Base-by-base conservation (phyloP, 2,113 vertebrate species). In the Campylorhamphus procurvoides region DNA sequence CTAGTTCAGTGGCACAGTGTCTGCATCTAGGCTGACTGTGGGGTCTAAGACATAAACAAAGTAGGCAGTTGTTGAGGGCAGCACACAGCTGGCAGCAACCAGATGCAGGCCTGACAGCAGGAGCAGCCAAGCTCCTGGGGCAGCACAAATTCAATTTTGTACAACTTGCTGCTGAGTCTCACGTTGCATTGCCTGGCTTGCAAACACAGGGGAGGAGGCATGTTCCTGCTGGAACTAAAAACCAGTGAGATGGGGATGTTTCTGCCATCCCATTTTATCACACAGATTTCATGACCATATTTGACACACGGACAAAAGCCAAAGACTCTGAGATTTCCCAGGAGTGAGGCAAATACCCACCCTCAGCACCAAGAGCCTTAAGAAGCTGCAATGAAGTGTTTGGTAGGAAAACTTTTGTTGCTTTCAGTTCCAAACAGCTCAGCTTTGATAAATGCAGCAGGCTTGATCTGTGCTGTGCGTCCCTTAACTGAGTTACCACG, bases 361-460 rank as follows among this genome's bases (percentile, higher is more conserved):
- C 31, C 56, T 80, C 72, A 83, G 29, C 14, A 46, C 35, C 78
- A n/a, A 1, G 7, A 81, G 63, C 35, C 46, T 94, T 73, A 58
- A 90, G 52, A 82, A 50, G 66, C 37, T 60, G 85, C 49, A 88
- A 2, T 62, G 50, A 89, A 96, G 44, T 46, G 19, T 76, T 94
- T 40, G 29, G 18, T 73, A 74, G 73, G 73, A 91, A 94, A 94
- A 87, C 44, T 82, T 85, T 12, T 35, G 63, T 91, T 84, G 84
- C 56, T 95, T 78, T 87, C 74, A 91, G 46, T 73, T 96, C 72
- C 76, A 68, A 74, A 82, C 80, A 56, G 59, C 91, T 89, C 50
- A 39, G 87, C 87, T 96, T 94, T 95, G 92, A 95, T 94, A 96
- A 95, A 85, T 75, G 35, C 76, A 84, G 87, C 33, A 55, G 66